A percentile compares a stretch with the other conserved stretches of the same genome.
These are phyloP conservation scores for Carduelis carduelis DNA, from an alignment of 2,797 vertebrate species.

Conservation along the genomic window DNA sequence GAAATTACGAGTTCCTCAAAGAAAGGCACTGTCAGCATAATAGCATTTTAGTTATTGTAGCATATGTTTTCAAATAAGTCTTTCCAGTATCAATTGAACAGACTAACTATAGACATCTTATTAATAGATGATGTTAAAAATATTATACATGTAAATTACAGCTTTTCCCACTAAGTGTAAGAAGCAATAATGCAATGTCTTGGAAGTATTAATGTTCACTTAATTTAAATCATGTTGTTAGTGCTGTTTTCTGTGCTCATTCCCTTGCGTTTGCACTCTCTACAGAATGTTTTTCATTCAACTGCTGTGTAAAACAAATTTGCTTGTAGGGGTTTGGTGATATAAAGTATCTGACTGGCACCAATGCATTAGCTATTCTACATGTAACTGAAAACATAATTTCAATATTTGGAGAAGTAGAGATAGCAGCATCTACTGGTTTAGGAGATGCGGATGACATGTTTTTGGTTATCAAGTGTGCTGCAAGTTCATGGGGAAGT, in stretches of 20 bases:
- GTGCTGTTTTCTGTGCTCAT: constrained; percentile 33
- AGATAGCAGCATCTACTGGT: constrained; percentile 16
- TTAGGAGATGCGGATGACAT: background rate
- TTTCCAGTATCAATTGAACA: constrained; percentile 32
- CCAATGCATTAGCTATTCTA: constrained; percentile 29
- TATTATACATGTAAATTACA: constrained; percentile 48
- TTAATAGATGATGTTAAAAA: constrained; percentile 51
- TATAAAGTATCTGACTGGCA: constrained; percentile 47
- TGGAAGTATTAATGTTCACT: constrained; percentile 61
- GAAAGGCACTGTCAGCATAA: constrained; percentile 75
- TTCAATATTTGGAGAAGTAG: background rate
- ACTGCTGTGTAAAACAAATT: constrained; percentile 61
- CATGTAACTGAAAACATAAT: background rate
- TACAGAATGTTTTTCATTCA: constrained; percentile 51
- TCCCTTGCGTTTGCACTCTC: constrained; percentile 39
- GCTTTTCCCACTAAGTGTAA: constrained; percentile 24
- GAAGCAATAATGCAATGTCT: constrained; percentile 45
- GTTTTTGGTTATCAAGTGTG: background rate
- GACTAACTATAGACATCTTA: background rate
- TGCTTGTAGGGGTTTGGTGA: constrained; percentile 50
- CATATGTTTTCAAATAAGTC: constrained; percentile 55
- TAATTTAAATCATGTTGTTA: constrained; percentile 66
- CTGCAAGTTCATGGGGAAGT: background rate
- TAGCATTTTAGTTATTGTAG: constrained; percentile 71
- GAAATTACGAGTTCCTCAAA: constrained; percentile 68